A percentile compares a stretch with the other conserved stretches of the same genome.
These are phyloP conservation scores for Caenorhabditis brenneri DNA, from an alignment of 1,140 invertebrate genomes.

Conservation along the genomic window DNA sequence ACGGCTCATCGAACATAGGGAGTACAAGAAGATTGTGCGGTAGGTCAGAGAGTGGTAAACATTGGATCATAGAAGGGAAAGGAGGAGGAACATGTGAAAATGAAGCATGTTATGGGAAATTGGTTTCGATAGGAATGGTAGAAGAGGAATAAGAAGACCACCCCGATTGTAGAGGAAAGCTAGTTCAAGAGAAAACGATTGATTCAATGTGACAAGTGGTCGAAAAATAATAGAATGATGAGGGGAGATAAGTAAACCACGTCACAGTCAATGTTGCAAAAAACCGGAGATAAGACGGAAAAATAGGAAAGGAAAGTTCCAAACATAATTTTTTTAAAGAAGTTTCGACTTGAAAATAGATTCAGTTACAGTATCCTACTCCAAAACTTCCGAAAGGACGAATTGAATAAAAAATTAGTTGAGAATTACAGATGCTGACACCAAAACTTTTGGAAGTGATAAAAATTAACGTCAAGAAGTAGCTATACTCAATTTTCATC, in stretches of 20 bases:
- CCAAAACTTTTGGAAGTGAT: too few species aligned
- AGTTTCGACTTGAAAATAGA: too few species aligned
- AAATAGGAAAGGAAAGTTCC: not conserved
- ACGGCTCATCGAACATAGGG: conserved; percentile 28
- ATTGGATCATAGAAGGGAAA: not conserved
- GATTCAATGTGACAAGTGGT: conserved; percentile 38
- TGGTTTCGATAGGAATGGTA: not conserved
- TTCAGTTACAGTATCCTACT: too few species aligned
- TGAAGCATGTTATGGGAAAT: conserved; percentile 40
- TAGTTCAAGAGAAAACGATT: conserved; percentile 32
- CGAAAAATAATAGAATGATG: conserved; percentile 19
- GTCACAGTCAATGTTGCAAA: not conserved
- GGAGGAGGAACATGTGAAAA: conserved; percentile 18
- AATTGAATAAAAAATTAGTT: too few species aligned
- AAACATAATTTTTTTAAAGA: too few species aligned
- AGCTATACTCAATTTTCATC: too few species aligned
- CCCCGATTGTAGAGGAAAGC: not conserved
- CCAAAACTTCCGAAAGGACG: too few species aligned
- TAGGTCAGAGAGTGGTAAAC: conserved; percentile 32
- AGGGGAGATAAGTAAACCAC: not conserved
- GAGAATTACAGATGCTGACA: too few species aligned
- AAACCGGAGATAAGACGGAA: not conserved
- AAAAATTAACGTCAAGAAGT: too few species aligned
- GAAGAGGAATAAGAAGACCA: not conserved
- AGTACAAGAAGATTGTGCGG: not conserved